These are phyloP conservation scores for Serranus cabrilla DNA, from an alignment of 2,797 vertebrate species.

Conservation along the genomic window DNA sequence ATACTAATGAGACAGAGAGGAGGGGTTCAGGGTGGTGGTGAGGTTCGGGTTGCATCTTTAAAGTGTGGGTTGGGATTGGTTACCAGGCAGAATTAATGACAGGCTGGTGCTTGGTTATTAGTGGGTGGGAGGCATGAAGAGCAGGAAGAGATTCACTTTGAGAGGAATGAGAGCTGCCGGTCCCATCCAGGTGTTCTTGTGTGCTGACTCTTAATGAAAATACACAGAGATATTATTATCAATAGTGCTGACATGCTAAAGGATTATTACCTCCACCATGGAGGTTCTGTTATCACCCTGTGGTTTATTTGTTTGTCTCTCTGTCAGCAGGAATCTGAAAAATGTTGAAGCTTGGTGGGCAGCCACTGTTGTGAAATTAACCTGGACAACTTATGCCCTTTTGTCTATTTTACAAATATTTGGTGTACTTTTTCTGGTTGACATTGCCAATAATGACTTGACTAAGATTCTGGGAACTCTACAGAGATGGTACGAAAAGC, in stretches of 20 bases:
- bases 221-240: constrained; percentile 22
- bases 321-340: constrained; percentile 7
- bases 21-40: neutral
- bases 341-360: neutral
- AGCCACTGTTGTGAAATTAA: neutral
- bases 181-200: constrained; percentile 46
- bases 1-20: constrained; percentile 55
- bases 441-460: no score
- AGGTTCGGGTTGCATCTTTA: constrained; percentile 38
- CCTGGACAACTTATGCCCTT: neutral
- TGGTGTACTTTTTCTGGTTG: no score
- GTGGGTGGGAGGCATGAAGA: constrained; percentile 35
- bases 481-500: no score
- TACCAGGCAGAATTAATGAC: constrained; percentile 44
- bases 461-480: no score
- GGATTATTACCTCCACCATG: constrained; percentile 25
- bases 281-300: constrained; percentile 15
- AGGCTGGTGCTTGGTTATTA: constrained; percentile 24
- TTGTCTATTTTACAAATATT: no score
- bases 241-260: constrained; percentile 32
- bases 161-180: constrained; percentile 36
- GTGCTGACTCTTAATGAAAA: constrained; percentile 38
- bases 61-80: constrained; percentile 40
- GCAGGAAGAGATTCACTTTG: constrained; percentile 22
- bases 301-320: constrained; percentile 24